Conservation (phyloP, 1,140 invertebrate genomes). For the Macrosteles quadrilineatus region DNA sequence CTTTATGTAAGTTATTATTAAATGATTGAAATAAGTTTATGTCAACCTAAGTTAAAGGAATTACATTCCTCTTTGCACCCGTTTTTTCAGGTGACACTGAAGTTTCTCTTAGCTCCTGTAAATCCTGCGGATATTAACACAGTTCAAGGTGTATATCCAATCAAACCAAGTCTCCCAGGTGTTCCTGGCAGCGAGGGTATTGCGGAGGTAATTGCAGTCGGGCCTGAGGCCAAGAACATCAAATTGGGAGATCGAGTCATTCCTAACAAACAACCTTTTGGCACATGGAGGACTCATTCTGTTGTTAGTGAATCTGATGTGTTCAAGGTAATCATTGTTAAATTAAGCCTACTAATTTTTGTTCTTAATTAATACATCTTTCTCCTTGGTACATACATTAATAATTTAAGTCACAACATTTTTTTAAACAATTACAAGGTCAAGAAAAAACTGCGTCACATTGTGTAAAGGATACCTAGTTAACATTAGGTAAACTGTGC, state of each 20-base stretch:
- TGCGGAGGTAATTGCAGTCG: constrained; percentile 76
- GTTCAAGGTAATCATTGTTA: constrained; percentile 67
- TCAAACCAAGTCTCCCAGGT: constrained; percentile 82
- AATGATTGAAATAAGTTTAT: background rate
- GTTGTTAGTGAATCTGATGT: constrained; percentile 64
- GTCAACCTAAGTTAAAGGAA: background rate
- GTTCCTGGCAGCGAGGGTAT: constrained; percentile 93
- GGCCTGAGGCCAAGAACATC: constrained; percentile 64
- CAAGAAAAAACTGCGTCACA: no score
- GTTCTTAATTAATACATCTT: no score
- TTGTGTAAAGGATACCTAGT: no score
- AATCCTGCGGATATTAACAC: constrained; percentile 99
- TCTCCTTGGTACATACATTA: no score
- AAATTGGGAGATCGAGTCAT: constrained; percentile 81
- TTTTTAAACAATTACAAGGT: no score
- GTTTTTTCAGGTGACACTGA: constrained; percentile 66
- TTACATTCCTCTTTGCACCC: background rate
- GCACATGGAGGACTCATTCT: constrained; percentile 84
- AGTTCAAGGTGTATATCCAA: constrained; percentile 93
- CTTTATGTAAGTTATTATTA: background rate
- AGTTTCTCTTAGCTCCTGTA: constrained; percentile 88
- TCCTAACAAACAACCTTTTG: constrained; percentile 66
- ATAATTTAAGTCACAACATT: no score
- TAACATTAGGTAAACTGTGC: no score
- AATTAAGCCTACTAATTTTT: no score